Evolutionary conservation across 2,888 invertebrate genomes (phyloP), one percentile per base, ranked within the genome.

Genomic region (Chloromyia formosa): DNA sequence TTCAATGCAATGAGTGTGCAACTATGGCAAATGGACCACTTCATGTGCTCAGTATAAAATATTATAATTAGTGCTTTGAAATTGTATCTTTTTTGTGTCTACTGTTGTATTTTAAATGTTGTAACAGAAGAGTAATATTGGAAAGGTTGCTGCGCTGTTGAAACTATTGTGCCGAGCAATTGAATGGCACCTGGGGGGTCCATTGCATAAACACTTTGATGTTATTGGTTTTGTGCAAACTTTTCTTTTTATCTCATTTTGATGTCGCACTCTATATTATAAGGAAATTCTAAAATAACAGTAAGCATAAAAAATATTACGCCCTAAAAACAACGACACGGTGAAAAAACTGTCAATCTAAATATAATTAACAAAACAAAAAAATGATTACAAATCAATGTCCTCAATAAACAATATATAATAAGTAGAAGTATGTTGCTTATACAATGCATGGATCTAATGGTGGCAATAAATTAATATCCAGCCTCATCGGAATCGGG

Each of bases 401-500:
- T 61, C 20, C 58, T 72, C 40, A 60, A 45, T 61, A 61, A 61
- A 61, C 49, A 27, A 61, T 12, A 58, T 23, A 40, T 23, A 72
- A 16, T 54, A 62, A 72, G 49, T 54, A 68, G 74, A 40, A 27
- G 53, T n/a, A 54, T 64, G 7, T 16, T 22, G 66, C 45, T 66
- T 42, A 66, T 45, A 45, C 18, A 22, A 22, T 16, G 27, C 45
- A 22, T 66, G 9, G 14, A 49, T 22, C 14, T 62, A 20, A 45
- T 1, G 49, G 49, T 66, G 10, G 18, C 23, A 66, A 66, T 60
- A 42, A 40, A 68, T 56, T 83, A 84, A 79, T 85, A 84, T 73
- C 83, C 84, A 75, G 83, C 83, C 78, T 84, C 84, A 78, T 84
- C 84, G 2, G 84, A 74, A 1, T 40, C 40, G 5, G 84, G 84